Evolutionary conservation across 2,797 vertebrate genomes (phyloP).

Genomic region (Parotocinclus haroldoi): DNA sequence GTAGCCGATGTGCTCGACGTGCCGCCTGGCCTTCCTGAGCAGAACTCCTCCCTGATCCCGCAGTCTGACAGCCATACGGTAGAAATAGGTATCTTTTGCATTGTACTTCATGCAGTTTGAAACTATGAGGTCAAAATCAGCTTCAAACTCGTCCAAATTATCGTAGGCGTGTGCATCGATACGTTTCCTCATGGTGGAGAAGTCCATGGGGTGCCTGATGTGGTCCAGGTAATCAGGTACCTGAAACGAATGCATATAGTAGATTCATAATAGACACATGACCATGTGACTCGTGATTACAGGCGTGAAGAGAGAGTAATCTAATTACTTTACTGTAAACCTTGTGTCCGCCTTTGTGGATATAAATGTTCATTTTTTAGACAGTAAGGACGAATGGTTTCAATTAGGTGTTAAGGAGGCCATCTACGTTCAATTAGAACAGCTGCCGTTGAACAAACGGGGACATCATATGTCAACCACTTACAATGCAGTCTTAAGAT

Average conservation of each 20-base stretch:
- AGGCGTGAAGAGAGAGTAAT: too few relatives aligned
- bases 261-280: too few relatives aligned
- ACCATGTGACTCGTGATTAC: too few relatives aligned
- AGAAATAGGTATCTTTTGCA: constrained; percentile 95
- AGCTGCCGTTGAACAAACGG: too few relatives aligned
- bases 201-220: constrained; percentile 94
- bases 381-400: too few relatives aligned
- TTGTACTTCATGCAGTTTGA: constrained; percentile 98
- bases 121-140: constrained; percentile 91
- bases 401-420: too few relatives aligned
- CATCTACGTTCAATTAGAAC: too few relatives aligned
- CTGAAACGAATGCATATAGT: constrained; percentile 58
- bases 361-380: too few relatives aligned
- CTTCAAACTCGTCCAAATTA: constrained; percentile 87
- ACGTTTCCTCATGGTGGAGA: constrained; percentile 88
- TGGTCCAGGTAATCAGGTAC: constrained; percentile 96
- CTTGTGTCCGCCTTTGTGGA: too few relatives aligned
- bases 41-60: constrained; percentile 91
- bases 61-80: constrained; percentile 86
- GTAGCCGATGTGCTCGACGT: constrained; percentile 85
- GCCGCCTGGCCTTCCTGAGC: constrained; percentile 84
- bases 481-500: too few relatives aligned
- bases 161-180: constrained; percentile 85
- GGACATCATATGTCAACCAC: too few relatives aligned
- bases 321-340: too few relatives aligned